phyloP scores from a whole-genome alignment of 1,140 invertebrate genomes.

The Lucilia cuprina region DNA sequence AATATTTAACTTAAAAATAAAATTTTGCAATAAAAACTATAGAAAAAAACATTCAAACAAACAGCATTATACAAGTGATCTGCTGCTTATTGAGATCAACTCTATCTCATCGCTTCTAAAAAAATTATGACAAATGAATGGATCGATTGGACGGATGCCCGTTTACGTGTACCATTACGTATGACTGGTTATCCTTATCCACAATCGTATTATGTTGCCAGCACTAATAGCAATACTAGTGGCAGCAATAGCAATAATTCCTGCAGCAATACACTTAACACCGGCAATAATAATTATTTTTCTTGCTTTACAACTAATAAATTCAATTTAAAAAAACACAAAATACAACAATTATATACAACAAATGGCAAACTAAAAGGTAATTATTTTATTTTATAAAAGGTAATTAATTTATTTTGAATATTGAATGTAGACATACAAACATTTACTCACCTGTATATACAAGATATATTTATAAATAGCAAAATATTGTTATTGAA shows the following conservation, averaged over 20 bases:
- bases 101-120: too few species aligned
- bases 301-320: conserved; percentile 47
- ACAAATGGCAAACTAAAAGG: conserved; percentile 53
- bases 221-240: conserved; percentile 29
- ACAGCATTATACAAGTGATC: too few species aligned
- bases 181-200: conserved; percentile 47
- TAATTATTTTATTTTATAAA: conserved; percentile 36
- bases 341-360: conserved; percentile 55
- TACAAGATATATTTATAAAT: not conserved
- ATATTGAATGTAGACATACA: too few species aligned
- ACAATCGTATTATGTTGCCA: conserved; percentile 16
- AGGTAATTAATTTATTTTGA: not conserved
- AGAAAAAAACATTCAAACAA: too few species aligned
- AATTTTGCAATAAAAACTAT: too few species aligned
- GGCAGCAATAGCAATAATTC: not conserved
- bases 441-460: too few species aligned
- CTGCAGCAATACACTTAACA: not conserved
- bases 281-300: conserved; percentile 39
- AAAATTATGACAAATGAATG: conserved; percentile 61
- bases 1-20: too few species aligned
- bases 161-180: conserved; percentile 56
- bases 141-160: conserved; percentile 61
- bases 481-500: not conserved
- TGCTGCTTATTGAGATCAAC: too few species aligned
- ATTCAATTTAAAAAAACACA: conserved; percentile 54